A percentile compares a stretch with the other conserved stretches of the same genome.
Evolutionary conservation across 2,888 invertebrate species (phyloP).

Genomic region (Pogonocherus hispidulus): DNA sequence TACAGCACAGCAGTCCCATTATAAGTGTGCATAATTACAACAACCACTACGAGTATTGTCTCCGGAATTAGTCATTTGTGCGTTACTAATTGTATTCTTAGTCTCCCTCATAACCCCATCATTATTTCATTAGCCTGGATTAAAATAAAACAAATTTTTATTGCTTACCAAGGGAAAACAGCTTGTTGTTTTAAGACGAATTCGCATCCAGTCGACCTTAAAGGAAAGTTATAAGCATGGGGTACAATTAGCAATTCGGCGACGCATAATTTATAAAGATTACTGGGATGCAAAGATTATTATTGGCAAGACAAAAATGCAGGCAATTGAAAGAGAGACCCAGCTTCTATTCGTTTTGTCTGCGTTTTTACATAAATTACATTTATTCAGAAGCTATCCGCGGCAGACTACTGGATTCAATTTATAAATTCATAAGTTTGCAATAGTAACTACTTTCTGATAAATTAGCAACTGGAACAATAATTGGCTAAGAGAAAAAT

Average conservation of each 20-base stretch:
- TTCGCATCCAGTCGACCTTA: slow-evolving; percentile 25
- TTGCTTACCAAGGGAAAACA: slow-evolving; percentile 40
- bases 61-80: slow-evolving; percentile 68
- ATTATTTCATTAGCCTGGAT: slow-evolving; percentile 55
- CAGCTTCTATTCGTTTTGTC: no score
- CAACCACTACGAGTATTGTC: slow-evolving; percentile 65
- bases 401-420: no score
- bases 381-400: no score
- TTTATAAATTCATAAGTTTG: no score
- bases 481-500: no score
- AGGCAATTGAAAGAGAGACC: no score
- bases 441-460: no score
- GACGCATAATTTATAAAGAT: neutral
- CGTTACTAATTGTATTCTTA: slow-evolving; percentile 68
- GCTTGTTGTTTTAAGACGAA: slow-evolving; percentile 39
- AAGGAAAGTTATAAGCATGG: slow-evolving; percentile 15
- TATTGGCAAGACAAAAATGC: no score
- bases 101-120: slow-evolving; percentile 65
- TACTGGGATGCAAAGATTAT: neutral
- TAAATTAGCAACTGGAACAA: no score
- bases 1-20: slow-evolving; percentile 62
- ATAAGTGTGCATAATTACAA: slow-evolving; percentile 69
- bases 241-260: neutral
- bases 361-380: no score
- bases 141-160: slow-evolving; percentile 53